phyloP scores from a whole-genome alignment of 2,888 invertebrate genomes.

The Polydrusus cervinus region DNA sequence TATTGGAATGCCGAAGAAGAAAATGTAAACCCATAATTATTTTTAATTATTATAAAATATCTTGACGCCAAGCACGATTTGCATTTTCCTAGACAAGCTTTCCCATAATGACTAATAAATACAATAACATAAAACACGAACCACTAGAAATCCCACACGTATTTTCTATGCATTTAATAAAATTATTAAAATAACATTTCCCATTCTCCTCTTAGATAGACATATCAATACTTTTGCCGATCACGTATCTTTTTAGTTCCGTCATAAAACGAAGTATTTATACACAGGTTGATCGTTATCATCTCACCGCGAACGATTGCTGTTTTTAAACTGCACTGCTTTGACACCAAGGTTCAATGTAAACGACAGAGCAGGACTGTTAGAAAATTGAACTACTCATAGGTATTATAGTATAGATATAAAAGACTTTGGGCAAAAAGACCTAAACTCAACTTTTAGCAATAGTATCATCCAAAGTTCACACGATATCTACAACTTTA shows the following conservation, averaged over 20 bases:
- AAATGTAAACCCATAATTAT: no score
- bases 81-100: neutral
- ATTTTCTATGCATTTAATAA: constrained; percentile 36
- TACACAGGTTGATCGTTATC: constrained; percentile 48
- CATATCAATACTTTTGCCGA: constrained; percentile 45
- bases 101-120: constrained; percentile 34
- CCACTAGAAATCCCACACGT: constrained; percentile 41
- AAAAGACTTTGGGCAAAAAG: no score
- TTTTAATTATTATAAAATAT: no score
- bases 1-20: no score
- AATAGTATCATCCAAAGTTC: no score
- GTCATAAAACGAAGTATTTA: constrained; percentile 47
- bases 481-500: no score
- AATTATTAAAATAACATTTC: constrained; percentile 42
- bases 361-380: constrained; percentile 4
- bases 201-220: constrained; percentile 18
- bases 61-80: no score
- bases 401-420: no score
- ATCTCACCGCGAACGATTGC: constrained; percentile 31
- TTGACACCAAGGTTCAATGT: constrained; percentile 24
- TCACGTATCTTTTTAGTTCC: constrained; percentile 49
- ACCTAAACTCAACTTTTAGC: no score
- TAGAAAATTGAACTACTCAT: no score
- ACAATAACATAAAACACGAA: constrained; percentile 28
- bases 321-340: constrained; percentile 28